A percentile compares a stretch with the other conserved stretches of the same genome.
These are phyloP conservation scores for Enteromius radiatus DNA, from an alignment of 2,797 vertebrate species.

Conservation along the genomic window DNA sequence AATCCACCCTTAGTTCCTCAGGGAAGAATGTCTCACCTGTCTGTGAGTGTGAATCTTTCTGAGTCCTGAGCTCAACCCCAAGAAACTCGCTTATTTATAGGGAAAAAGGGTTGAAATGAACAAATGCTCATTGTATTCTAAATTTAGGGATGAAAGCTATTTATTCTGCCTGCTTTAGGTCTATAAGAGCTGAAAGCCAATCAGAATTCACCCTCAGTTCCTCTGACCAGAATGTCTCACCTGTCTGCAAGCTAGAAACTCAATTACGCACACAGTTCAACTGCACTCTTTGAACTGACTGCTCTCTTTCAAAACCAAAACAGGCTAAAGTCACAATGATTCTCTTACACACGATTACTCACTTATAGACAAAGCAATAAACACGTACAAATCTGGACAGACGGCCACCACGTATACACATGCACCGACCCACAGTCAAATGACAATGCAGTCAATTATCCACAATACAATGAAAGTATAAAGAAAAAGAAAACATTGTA, in stretches of 20 bases:
- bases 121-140: slow-evolving; percentile 34
- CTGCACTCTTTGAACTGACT: slow-evolving; percentile 29
- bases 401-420: background rate
- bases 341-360: slow-evolving; percentile 1
- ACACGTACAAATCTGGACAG: slow-evolving; percentile 13
- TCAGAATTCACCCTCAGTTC: slow-evolving; percentile 32
- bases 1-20: slow-evolving; percentile 30
- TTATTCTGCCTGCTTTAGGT: slow-evolving; percentile 12
- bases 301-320: slow-evolving; percentile 24
- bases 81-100: slow-evolving; percentile 45
- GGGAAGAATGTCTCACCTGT: slow-evolving; percentile 49
- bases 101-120: background rate
- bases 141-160: slow-evolving; percentile 29
- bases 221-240: slow-evolving; percentile 51
- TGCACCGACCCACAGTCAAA: slow-evolving; percentile 21
- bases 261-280: slow-evolving; percentile 21
- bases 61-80: slow-evolving; percentile 31
- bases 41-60: slow-evolving; percentile 33
- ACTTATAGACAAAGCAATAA: slow-evolving; percentile 25
- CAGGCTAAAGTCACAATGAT: slow-evolving; percentile 8
- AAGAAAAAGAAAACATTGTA: slow-evolving; percentile 48
- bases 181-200: slow-evolving; percentile 22
- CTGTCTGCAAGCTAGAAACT: slow-evolving; percentile 37
- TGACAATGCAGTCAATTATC: slow-evolving; percentile 49
- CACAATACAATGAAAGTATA: slow-evolving; percentile 42